Evolutionary conservation across 2,797 vertebrate genomes (phyloP), one percentile per base, ranked within the genome.

Genomic region (Morelia viridis): DNA sequence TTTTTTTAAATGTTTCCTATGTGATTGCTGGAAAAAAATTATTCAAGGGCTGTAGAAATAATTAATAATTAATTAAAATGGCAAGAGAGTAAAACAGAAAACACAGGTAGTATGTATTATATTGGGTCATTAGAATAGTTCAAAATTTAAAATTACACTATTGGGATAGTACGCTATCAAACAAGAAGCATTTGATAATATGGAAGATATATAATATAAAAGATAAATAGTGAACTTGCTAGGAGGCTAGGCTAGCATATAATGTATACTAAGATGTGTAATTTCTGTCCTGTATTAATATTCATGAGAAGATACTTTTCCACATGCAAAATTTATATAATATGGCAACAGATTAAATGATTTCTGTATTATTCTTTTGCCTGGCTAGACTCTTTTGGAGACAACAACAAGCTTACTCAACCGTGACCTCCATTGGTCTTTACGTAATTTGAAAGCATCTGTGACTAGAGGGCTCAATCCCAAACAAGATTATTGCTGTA

Each of bases 371-470:
- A 28, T 80, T 83, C 94, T 90, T 94, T 90, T 91, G 91, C 65
- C 88, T 88, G 53, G 53, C 5, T 94, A 99, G 99, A 99, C 99
- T 7, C 97, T 99, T 92, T 97, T 99, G 57, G 99, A 99, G 98
- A 99, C 99, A 15, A 99, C 99, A 1, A 99, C 99, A 0, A 99
- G 94, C 94, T 98, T 99, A 60, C 93, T 99, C 88, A 99, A 99
- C 97, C 98, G 98, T 0, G 99, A 99, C 96, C 98, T 99, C 92
- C 99, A 99, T 93, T 99, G 99, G 99, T 99, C 99, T 53, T 96
- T 99, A 92, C 98, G 98, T 92, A 98, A 99, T 96, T 97, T 99
- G 85, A 98, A 98, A 89, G 98, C 98, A 11, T 98, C 98, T 0
- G 98, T 99, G 94, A 98, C 98, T 41, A 98, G 97, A 94, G 99